phyloP scores from a whole-genome alignment of 2,113 vertebrate species.

The Melanostigma gelatinosum region DNA sequence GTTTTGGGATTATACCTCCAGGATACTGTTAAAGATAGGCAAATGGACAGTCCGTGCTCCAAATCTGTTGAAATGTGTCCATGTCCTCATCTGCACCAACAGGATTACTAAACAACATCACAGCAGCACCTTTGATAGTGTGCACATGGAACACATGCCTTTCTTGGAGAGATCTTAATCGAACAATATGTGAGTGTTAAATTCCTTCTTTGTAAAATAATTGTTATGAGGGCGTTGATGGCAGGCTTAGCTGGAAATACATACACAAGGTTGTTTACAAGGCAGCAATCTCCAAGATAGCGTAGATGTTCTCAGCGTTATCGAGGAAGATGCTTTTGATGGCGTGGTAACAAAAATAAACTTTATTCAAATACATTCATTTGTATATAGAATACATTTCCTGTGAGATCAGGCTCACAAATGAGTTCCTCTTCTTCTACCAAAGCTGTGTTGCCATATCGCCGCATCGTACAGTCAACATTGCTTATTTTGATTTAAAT shows the following conservation, averaged over 20 bases:
- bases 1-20: constrained; percentile 66
- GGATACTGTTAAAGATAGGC: constrained; percentile 49
- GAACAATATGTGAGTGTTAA: constrained; percentile 1
- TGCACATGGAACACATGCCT: constrained; percentile 5
- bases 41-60: constrained; percentile 48
- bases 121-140: background rate
- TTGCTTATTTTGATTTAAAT: background rate
- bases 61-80: constrained; percentile 55
- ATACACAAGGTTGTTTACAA: constrained; percentile 17
- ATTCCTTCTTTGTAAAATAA: background rate
- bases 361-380: background rate
- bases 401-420: background rate
- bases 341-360: background rate
- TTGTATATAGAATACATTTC: background rate
- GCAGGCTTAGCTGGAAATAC: background rate
- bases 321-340: background rate
- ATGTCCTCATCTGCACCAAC: constrained; percentile 28
- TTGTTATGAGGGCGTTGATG: background rate
- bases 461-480: background rate
- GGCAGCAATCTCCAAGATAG: constrained; percentile 8
- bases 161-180: constrained; percentile 12
- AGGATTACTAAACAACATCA: constrained; percentile 13
- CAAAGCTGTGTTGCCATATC: background rate
- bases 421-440: background rate
- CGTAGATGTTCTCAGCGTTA: background rate